Conservation (phyloP, 1,140 invertebrate species). For the Doryteuthis pealeii region DNA sequence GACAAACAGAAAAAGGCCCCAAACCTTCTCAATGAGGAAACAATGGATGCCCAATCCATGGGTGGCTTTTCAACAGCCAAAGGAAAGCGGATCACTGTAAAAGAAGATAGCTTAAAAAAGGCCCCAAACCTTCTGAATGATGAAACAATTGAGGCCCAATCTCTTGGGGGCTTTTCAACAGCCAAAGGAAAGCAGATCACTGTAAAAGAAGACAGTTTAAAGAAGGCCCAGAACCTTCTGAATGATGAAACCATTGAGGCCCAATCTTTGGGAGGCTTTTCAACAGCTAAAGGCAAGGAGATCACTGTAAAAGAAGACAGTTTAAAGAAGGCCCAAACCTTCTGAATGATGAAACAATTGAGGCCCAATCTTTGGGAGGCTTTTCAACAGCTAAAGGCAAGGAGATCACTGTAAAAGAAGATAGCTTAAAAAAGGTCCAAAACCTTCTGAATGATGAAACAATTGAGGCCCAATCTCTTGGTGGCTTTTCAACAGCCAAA, state of each 20-base stretch:
- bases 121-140: background rate
- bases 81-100: background rate
- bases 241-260: background rate
- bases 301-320: too few relatives aligned
- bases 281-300: too few relatives aligned
- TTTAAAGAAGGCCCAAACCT: too few relatives aligned
- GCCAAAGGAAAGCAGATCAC: background rate
- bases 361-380: background rate
- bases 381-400: constrained; percentile 1
- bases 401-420: background rate
- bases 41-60: too few relatives aligned
- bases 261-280: too few relatives aligned
- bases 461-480: background rate
- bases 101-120: background rate
- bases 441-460: background rate
- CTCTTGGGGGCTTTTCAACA: background rate
- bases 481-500: background rate
- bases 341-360: background rate
- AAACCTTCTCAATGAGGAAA: background rate
- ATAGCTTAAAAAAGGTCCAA: background rate
- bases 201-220: background rate
- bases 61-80: background rate
- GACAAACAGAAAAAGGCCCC: background rate
- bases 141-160: background rate
- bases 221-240: background rate